Evolutionary conservation across 2,888 invertebrate species (phyloP), one percentile per base, ranked within the genome.

Genomic region (Philopedon plagiatum): DNA sequence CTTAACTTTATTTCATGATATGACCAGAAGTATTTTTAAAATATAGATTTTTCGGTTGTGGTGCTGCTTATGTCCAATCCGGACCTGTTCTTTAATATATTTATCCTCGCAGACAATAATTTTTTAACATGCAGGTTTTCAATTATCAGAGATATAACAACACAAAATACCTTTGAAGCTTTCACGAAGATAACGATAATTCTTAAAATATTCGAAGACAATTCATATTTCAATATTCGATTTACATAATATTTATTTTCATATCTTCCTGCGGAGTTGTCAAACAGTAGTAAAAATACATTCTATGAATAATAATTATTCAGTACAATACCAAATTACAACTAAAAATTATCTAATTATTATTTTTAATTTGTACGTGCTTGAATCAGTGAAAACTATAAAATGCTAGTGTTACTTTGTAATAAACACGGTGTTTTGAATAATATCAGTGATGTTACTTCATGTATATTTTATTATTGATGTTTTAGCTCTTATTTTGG

Each of bases 91-190:
- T n/a, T n/a, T n/a, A n/a, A 37, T 44, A 57, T 57, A 54, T 29
- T 15, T 41, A 64, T 56, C 64, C 56, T 32, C 39, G 66, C 46
- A 64, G 39, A 60, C 34, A 70, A 70, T 49, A 57, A 64, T 57
- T 64, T 56, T 9, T 21, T 23, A 21, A 32, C 39, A 56, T 57
- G 49, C 63, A 64, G 37, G 70, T 58, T 49, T 63, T 63, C 70
- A 70, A 69, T 69, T 61, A 58, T 70, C 51, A 23, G 29, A 21
- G n/a, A 64, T 58, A 70, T 70, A 70, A 70, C 34, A 26, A 70
- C 58, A 37, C 21, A 41, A 32, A 51, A 67, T 56, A 49, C 57
- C 46, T 69, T 18, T 21, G 15, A 62, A 62, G 54, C 54, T 51
- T 23, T 19, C 26, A 54, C 26, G 51, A 39, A 51, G 8, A n/a